A percentile compares a stretch with the other conserved stretches of the same genome.
phyloP scores from a whole-genome alignment of 2,888 invertebrate species.

The Cheilosia urbana region DNA sequence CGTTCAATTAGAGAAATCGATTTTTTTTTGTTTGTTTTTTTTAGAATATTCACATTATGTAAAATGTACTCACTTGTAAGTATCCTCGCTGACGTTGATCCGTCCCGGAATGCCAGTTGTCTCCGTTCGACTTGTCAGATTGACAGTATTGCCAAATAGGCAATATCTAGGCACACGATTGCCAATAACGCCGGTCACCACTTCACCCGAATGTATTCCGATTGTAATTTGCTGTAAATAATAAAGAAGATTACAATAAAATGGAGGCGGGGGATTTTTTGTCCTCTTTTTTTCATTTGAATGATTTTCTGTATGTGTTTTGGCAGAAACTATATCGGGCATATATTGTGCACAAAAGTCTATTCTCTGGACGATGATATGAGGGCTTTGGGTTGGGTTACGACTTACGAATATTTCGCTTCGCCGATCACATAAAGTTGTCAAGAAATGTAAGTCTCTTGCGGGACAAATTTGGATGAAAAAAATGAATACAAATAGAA shows the following conservation, averaged over 20 bases:
- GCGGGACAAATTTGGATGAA: background rate
- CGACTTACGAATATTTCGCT: background rate
- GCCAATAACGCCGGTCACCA: constrained; percentile 97
- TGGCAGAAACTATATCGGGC: constrained; percentile 29
- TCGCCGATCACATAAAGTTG: constrained; percentile 12
- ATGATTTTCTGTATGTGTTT: background rate
- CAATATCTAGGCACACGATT: constrained; percentile 97
- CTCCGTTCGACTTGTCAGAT: constrained; percentile 96
- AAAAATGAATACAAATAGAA: background rate
- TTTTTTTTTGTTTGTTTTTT: background rate
- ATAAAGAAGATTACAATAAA: constrained; percentile 57
- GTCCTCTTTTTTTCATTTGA: background rate
- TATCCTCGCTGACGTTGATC: constrained; percentile 96
- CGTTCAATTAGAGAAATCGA: constrained; percentile 3
- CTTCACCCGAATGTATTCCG: constrained; percentile 97
- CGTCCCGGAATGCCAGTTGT: constrained; percentile 95
- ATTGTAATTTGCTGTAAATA: constrained; percentile 93
- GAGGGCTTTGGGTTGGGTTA: background rate
- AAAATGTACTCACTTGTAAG: constrained; percentile 89
- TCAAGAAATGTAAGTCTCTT: constrained; percentile 31
- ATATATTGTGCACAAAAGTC: constrained; percentile 32
- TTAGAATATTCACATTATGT: background rate
- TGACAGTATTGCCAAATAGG: constrained; percentile 97
- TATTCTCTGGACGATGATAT: constrained; percentile 6
- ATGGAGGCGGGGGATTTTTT: constrained; percentile 7